phyloP scores from a whole-genome alignment of 2,797 vertebrate genomes.

The Danio albolineatus region DNA sequence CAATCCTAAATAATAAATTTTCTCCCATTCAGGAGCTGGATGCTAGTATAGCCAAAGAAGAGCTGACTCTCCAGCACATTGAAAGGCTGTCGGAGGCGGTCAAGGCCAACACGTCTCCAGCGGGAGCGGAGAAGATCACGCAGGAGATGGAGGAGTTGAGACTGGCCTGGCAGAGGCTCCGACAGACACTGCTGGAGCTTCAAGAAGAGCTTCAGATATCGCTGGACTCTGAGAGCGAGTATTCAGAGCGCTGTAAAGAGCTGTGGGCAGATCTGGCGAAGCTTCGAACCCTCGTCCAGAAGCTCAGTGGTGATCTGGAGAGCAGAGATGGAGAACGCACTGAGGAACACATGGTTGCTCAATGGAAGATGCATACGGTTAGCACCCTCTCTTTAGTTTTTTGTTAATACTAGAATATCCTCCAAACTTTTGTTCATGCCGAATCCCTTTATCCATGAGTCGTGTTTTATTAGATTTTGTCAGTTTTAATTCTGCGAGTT shows the following conservation, averaged over 20 bases:
- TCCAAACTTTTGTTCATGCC: too few species aligned
- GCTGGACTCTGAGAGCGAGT: conserved; percentile 79
- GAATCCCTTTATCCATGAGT: too few species aligned
- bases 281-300: conserved; percentile 77
- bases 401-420: too few species aligned
- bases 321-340: conserved; percentile 59
- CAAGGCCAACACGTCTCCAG: conserved; percentile 85
- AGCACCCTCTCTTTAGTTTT: conserved; percentile 52
- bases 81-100: conserved; percentile 78
- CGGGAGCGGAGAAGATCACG: conserved; percentile 82
- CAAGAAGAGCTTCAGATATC: conserved; percentile 75
- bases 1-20: background rate
- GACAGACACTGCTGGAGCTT: conserved; percentile 74
- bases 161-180: conserved; percentile 82
- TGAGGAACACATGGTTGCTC: conserved; percentile 83
- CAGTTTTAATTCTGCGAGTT: too few species aligned
- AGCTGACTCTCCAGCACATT: conserved; percentile 81
- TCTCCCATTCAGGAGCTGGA: conserved; percentile 71
- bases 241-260: conserved; percentile 70
- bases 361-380: conserved; percentile 87
- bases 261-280: conserved; percentile 79
- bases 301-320: conserved; percentile 76
- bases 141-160: conserved; percentile 84
- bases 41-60: conserved; percentile 76
- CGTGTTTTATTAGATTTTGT: too few species aligned